Evolutionary conservation across 2,113 vertebrate genomes (phyloP).

Genomic region (Alces alces): DNA sequence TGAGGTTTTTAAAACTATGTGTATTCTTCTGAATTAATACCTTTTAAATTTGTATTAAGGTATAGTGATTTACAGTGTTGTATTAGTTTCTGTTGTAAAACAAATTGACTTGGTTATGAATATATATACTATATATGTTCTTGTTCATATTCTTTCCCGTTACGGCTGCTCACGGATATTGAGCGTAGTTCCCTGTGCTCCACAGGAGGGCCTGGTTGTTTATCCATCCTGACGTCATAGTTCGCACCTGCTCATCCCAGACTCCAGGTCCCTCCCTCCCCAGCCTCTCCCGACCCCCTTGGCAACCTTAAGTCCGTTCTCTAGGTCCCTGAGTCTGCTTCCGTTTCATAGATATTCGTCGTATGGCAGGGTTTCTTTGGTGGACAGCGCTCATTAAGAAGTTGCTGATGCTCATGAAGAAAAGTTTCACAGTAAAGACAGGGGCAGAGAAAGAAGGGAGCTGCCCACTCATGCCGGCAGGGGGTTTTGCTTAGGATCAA

Average conservation of each 20-base stretch:
- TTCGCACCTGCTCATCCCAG: background rate
- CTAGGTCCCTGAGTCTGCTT: background rate
- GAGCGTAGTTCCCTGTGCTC: background rate
- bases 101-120: background rate
- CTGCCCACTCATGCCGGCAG: background rate
- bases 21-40: background rate
- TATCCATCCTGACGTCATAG: background rate
- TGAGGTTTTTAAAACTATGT: background rate
- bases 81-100: background rate
- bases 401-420: background rate
- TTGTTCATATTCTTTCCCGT: background rate
- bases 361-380: background rate
- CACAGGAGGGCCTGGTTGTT: background rate
- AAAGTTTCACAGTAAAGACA: background rate
- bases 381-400: background rate
- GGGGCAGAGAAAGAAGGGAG: background rate
- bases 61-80: background rate
- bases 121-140: fast-evolving
- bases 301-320: fast-evolving
- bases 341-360: background rate
- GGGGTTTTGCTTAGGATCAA: background rate
- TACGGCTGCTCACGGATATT: background rate
- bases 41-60: background rate
- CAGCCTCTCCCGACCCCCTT: background rate
- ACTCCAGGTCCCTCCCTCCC: background rate